Evolutionary conservation across 1,140 invertebrate genomes (phyloP).

Genomic region (Copidosoma floridanum): DNA sequence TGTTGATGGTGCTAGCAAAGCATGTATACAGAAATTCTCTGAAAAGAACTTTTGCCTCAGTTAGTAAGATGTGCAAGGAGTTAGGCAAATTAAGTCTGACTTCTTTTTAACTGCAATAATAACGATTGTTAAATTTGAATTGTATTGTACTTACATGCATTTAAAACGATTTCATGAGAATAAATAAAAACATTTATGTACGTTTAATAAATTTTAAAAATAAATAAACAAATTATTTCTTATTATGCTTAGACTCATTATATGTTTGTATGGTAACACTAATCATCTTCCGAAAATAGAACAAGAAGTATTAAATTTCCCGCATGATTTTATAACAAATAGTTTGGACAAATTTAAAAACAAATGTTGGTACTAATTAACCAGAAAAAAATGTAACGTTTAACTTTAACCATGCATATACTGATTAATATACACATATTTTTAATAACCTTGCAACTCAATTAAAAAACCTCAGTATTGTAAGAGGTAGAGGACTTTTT

Average conservation of each 20-base stretch:
- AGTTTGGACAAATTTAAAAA: conserved; percentile 7
- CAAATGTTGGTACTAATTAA: neutral
- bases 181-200: no score
- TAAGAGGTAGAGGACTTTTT: conserved; percentile 7
- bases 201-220: no score
- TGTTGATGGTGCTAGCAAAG: no score
- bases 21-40: no score
- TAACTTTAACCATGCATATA: neutral
- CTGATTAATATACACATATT: neutral
- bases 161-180: no score
- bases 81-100: no score
- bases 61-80: no score
- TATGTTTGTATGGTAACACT: conserved; percentile 18
- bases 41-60: no score
- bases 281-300: conserved; percentile 12
- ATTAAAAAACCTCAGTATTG: conserved; percentile 9
- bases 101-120: no score
- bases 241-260: conserved; percentile 20
- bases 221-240: no score
- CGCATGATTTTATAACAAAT: neutral
- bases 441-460: conserved; percentile 9
- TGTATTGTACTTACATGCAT: no score
- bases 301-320: neutral
- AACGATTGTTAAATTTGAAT: no score
- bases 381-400: neutral